Conservation (phyloP, 2,113 vertebrate species). For the Pomatostomus ruficeps region DNA sequence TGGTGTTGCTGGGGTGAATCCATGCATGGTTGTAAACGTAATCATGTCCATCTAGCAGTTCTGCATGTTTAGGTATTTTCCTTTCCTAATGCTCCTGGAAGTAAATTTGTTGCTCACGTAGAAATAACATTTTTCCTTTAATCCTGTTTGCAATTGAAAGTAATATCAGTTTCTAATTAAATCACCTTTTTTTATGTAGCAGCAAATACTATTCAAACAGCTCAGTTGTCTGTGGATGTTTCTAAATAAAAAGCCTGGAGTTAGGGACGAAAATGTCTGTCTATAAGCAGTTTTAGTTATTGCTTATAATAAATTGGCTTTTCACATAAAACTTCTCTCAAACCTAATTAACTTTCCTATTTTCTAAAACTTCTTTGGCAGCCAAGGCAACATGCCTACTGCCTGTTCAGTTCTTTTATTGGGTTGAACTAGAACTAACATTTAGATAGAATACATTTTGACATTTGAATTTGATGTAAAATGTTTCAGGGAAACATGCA, state of each 20-base stretch:
- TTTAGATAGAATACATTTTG: conserved; percentile 62
- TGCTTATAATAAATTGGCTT: conserved; percentile 41
- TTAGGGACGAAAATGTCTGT: neutral
- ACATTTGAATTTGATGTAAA: conserved; percentile 65
- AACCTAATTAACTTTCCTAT: conserved; percentile 16
- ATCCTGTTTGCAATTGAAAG: neutral
- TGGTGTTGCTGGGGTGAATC: neutral
- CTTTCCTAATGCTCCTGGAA: neutral
- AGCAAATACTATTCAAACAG: neutral
- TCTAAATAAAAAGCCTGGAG: conserved; percentile 42
- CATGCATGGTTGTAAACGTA: fast-evolving
- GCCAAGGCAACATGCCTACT: conserved; percentile 38
- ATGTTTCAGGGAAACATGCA: conserved; percentile 43
- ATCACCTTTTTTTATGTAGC: neutral
- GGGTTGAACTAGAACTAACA: conserved; percentile 26
- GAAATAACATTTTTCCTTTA: neutral
- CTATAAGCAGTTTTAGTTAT: conserved; percentile 37
- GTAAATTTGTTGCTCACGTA: neutral
- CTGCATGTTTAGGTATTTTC: neutral
- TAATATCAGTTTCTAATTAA: conserved; percentile 6
- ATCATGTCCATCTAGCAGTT: neutral
- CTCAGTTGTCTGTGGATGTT: neutral
- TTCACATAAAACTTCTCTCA: conserved; percentile 34
- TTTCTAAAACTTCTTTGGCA: conserved; percentile 7
- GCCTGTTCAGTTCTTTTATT: conserved; percentile 47